Evolutionary conservation across 2,888 invertebrate genomes (phyloP).

Genomic region (Callosobruchus maculatus): DNA sequence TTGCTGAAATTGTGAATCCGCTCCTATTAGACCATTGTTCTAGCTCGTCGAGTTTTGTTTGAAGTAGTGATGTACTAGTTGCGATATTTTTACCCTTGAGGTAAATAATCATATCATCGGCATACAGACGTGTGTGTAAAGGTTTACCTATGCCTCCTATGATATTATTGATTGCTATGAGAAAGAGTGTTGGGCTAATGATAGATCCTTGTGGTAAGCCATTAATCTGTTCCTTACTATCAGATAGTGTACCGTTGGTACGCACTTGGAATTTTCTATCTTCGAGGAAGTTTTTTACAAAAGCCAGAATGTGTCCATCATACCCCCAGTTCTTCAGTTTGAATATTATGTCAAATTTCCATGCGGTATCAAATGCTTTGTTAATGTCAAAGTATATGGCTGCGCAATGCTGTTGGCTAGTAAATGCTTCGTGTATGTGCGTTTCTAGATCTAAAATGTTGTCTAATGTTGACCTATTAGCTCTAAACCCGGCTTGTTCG

Average conservation of each 20-base stretch:
- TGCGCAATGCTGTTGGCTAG: no score
- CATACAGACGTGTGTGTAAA: slow-evolving; percentile 1
- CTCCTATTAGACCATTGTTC: not conserved
- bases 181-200: slow-evolving; percentile 4
- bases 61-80: not conserved
- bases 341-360: no score
- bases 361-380: no score
- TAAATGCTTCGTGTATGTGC: no score
- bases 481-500: slow-evolving; percentile 3
- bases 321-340: no score
- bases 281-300: not conserved
- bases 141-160: slow-evolving; percentile 1
- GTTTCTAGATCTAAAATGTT: slow-evolving; percentile 1
- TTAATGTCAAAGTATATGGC: no score
- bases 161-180: slow-evolving; percentile 1
- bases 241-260: no score
- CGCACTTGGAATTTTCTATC: not conserved
- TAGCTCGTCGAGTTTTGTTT: not conserved
- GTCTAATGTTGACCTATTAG: no score
- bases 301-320: not conserved
- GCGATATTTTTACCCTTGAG: not conserved
- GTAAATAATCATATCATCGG: slow-evolving; percentile 5
- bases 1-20: not conserved
- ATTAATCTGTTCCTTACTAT: not conserved
- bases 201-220: not conserved